Conservation (phyloP, 1,140 invertebrate genomes). For the Condylostylus longicornis region DNA sequence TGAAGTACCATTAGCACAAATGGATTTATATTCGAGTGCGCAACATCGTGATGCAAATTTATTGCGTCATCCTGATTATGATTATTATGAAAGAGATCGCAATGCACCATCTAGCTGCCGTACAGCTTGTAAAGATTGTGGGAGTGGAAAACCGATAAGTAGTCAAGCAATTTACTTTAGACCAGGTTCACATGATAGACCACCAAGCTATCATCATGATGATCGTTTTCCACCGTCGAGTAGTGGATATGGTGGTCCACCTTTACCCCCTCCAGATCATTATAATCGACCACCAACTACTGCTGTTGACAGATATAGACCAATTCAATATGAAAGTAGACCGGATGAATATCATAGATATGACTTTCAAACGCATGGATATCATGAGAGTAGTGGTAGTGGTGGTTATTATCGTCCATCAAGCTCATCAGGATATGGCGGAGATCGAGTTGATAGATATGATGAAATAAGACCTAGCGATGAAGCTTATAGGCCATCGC, state of each 20-base stretch:
- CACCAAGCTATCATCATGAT: slow-evolving; percentile 5
- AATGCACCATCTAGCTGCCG: slow-evolving; percentile 35
- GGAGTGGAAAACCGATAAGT: slow-evolving; percentile 14
- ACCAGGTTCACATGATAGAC: slow-evolving; percentile 14
- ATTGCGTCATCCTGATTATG: slow-evolving; percentile 48
- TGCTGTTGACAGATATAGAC: slow-evolving; percentile 26
- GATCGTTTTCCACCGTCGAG: slow-evolving; percentile 5
- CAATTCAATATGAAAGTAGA: slow-evolving; percentile 10
- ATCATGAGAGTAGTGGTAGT: slow-evolving; percentile 13
- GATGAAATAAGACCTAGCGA: slow-evolving; percentile 12
- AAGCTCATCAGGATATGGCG: not conserved
- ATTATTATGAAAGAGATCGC: slow-evolving; percentile 58
- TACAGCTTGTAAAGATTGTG: slow-evolving; percentile 24
- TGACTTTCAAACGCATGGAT: slow-evolving; percentile 25
- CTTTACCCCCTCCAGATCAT: slow-evolving; percentile 4
- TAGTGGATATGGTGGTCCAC: slow-evolving; percentile 10
- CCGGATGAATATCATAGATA: slow-evolving; percentile 11
- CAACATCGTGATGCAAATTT: slow-evolving; percentile 24
- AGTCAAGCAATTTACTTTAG: slow-evolving; percentile 24
- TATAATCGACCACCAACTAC: slow-evolving; percentile 15
- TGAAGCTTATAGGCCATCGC: slow-evolving; percentile 1
- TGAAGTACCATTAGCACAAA: slow-evolving; percentile 45
- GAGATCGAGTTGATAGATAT: slow-evolving; percentile 22
- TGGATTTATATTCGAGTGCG: slow-evolving; percentile 38
- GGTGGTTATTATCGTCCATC: too few relatives aligned